Evolutionary conservation across 1,140 invertebrate genomes (phyloP).

Genomic region (Drosophila melanica): DNA sequence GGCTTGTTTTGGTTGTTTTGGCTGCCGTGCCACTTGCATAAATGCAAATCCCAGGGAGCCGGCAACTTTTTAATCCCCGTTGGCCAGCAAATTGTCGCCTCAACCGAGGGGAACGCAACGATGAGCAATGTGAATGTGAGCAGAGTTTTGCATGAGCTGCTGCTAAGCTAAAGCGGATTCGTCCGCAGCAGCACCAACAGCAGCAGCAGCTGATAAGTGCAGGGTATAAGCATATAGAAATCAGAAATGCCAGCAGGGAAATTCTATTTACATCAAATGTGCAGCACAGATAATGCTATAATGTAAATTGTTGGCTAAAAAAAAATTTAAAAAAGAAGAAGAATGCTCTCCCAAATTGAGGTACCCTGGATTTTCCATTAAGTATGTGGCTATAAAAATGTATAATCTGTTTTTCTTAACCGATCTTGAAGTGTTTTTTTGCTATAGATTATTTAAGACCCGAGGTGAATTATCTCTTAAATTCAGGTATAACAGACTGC

Average conservation of each 20-base stretch:
- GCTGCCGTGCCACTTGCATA: conserved; percentile 40
- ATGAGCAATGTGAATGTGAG: conserved; percentile 23
- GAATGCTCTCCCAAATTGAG: too few species aligned
- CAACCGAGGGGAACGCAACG: conserved; percentile 5
- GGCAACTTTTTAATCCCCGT: conserved; percentile 76
- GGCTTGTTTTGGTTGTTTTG: conserved; percentile 35
- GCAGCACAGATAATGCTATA: too few species aligned
- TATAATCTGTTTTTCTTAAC: too few species aligned
- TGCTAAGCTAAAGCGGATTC: conserved; percentile 37
- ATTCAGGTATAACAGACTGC: too few species aligned
- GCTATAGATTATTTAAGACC: too few species aligned
- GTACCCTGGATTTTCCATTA: too few species aligned
- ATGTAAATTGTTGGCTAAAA: too few species aligned
- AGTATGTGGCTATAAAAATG: too few species aligned
- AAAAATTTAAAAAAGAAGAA: too few species aligned
- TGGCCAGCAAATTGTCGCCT: conserved; percentile 73
- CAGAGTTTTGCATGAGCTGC: conserved; percentile 3
- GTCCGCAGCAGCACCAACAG: neutral
- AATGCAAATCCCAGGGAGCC: conserved; percentile 59
- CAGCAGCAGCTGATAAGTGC: conserved; percentile 1
- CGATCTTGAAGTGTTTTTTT: too few species aligned
- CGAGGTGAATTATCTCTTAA: too few species aligned
- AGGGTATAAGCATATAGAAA: neutral
- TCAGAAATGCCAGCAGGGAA: neutral
- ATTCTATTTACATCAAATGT: neutral